Evolutionary conservation across 1,140 invertebrate species (phyloP).

Genomic region (Trypoxylus dichotomus): DNA sequence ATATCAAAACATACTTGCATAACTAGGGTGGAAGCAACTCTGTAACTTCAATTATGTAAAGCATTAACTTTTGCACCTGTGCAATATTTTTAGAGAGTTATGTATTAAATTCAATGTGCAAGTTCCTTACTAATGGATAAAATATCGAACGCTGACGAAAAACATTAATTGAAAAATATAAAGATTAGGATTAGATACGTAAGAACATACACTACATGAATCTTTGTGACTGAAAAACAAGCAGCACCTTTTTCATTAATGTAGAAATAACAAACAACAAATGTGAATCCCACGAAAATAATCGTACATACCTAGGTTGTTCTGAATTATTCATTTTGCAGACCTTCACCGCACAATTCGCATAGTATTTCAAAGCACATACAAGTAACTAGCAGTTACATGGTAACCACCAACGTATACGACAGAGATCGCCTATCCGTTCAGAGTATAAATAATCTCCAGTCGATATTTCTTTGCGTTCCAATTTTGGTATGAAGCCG

Average conservation of each 20-base stretch:
- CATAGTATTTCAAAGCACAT: not conserved
- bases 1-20: no score
- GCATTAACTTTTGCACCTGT: no score
- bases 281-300: not conserved
- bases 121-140: no score
- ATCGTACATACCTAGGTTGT: not conserved
- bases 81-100: no score
- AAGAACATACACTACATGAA: no score
- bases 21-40: no score
- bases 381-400: not conserved
- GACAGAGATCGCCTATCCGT: not conserved
- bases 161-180: no score
- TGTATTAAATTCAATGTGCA: no score
- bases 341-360: not conserved
- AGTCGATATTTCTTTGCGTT: not conserved
- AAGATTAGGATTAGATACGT: no score
- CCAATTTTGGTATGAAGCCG: not conserved
- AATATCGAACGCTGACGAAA: no score
- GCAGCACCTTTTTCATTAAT: not conserved
- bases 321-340: not conserved
- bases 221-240: no score
- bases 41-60: no score
- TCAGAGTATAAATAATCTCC: not conserved
- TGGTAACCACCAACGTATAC: not conserved
- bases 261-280: not conserved